Percentiles rank a stretch among this genome's conserved stretches.
These are phyloP conservation scores for Trichoplax adhaerens DNA, from an alignment of 37 sponge, comb jelly and placozoan genomes.

Conservation along the genomic window DNA sequence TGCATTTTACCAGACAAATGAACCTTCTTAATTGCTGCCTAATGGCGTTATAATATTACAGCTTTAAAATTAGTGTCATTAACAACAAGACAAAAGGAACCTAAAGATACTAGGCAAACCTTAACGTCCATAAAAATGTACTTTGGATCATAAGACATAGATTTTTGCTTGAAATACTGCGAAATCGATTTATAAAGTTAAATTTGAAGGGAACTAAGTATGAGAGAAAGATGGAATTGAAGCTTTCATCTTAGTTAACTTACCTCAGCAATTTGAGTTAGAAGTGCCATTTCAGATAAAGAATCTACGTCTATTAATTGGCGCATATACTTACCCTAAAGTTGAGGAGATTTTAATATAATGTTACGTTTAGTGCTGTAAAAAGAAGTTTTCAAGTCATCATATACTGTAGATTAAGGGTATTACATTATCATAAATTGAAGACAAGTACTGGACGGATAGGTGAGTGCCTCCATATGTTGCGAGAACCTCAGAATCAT, in stretches of 20 bases:
- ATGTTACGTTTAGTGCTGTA: too few relatives aligned
- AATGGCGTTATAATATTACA: too few relatives aligned
- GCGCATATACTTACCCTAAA: background rate
- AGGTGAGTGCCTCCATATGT: slow-evolving; percentile 64
- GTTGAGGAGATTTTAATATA: background rate
- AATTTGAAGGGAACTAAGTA: slow-evolving; percentile 1
- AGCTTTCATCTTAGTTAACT: background rate
- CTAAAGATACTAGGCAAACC: background rate
- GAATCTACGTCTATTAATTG: slow-evolving; percentile 77
- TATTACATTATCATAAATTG: too few relatives aligned
- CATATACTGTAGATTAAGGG: too few relatives aligned
- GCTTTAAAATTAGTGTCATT: too few relatives aligned
- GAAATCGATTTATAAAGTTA: background rate
- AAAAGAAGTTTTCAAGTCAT: too few relatives aligned
- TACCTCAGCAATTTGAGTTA: slow-evolving; percentile 61
- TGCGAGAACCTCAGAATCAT: slow-evolving; percentile 32
- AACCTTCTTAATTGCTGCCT: slow-evolving; percentile 10
- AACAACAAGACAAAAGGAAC: too few relatives aligned
- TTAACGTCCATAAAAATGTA: slow-evolving; percentile 48
- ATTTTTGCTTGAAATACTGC: slow-evolving; percentile 5
- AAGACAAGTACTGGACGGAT: slow-evolving; percentile 16
- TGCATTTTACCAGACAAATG: slow-evolving; percentile 46
- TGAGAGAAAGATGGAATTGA: background rate
- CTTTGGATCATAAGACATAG: slow-evolving; percentile 34
- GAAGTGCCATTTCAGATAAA: slow-evolving; percentile 50